These are phyloP conservation scores for Heliconius hewitsoni DNA, from an alignment of 1,140 invertebrate species.

Conservation along the genomic window DNA sequence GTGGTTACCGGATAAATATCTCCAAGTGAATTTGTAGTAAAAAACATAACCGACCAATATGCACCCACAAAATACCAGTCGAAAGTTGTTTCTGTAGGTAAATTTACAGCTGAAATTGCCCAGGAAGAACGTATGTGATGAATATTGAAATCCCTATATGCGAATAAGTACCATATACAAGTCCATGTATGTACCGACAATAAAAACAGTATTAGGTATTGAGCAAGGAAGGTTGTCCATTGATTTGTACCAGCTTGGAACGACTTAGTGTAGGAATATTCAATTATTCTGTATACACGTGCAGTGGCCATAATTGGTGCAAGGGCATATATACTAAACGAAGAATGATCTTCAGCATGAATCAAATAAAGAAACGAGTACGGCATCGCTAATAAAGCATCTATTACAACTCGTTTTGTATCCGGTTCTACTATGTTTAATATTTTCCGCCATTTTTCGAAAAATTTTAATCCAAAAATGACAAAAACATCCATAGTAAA, in stretches of 20 bases:
- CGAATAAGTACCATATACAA: conserved; percentile 69
- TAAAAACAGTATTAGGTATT: conserved; percentile 69
- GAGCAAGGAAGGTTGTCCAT: conserved; percentile 73
- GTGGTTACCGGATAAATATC: conserved; percentile 72
- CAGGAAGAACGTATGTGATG: conserved; percentile 62
- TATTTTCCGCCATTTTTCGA: conserved; percentile 69
- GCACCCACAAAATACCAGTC: conserved; percentile 74
- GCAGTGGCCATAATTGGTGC: conserved; percentile 60
- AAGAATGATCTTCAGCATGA: conserved; percentile 31
- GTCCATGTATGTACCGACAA: conserved; percentile 71
- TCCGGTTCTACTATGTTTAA: conserved; percentile 70
- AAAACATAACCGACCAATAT: conserved; percentile 72
- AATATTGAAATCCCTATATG: conserved; percentile 64
- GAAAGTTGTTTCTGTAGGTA: conserved; percentile 64
- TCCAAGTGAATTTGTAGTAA: conserved; percentile 72
- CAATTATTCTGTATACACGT: conserved; percentile 66
- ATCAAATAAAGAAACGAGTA: conserved; percentile 66
- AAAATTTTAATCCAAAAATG: conserved; percentile 66
- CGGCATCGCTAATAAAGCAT: conserved; percentile 66
- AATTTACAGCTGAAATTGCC: conserved; percentile 59
- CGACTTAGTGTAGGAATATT: conserved; percentile 70
- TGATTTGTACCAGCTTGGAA: conserved; percentile 75
- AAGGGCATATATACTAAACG: conserved; percentile 58
- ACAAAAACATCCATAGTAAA: conserved; percentile 63
- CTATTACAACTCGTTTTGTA: conserved; percentile 56